Conservation (phyloP, 2,888 invertebrate species). For the Apoda limacodes region DNA sequence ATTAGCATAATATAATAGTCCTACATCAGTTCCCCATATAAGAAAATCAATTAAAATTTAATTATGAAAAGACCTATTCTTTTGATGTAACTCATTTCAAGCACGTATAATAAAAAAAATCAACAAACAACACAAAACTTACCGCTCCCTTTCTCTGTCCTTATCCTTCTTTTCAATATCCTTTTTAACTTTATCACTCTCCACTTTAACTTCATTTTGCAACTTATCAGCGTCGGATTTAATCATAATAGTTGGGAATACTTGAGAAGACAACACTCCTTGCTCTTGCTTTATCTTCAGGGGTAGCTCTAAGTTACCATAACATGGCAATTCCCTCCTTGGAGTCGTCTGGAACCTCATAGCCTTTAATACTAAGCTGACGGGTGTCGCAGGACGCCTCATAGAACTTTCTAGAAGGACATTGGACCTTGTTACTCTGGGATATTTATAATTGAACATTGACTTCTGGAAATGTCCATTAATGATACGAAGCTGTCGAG, state of each 20-base stretch:
- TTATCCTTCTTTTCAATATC: constrained; percentile 33
- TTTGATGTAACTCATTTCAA: too few relatives aligned
- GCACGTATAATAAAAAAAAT: too few relatives aligned
- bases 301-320: constrained; percentile 58
- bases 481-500: constrained; percentile 51
- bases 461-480: constrained; percentile 50
- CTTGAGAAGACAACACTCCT: constrained; percentile 29
- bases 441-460: constrained; percentile 57
- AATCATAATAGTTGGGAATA: constrained; percentile 37
- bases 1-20: too few relatives aligned
- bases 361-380: constrained; percentile 44
- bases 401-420: constrained; percentile 44
- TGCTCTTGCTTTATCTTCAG: constrained; percentile 52
- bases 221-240: constrained; percentile 29
- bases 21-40: too few relatives aligned
- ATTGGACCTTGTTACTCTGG: constrained; percentile 53
- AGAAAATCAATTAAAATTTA: too few relatives aligned
- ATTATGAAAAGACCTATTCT: too few relatives aligned
- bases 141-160: constrained; percentile 37
- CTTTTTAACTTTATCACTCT: constrained; percentile 31
- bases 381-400: constrained; percentile 40
- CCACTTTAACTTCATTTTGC: constrained; percentile 29
- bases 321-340: constrained; percentile 53
- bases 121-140: too few relatives aligned
- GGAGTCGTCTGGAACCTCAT: constrained; percentile 52